Conservation (phyloP, 2,113 vertebrate species). For the Mobula birostris region DNA sequence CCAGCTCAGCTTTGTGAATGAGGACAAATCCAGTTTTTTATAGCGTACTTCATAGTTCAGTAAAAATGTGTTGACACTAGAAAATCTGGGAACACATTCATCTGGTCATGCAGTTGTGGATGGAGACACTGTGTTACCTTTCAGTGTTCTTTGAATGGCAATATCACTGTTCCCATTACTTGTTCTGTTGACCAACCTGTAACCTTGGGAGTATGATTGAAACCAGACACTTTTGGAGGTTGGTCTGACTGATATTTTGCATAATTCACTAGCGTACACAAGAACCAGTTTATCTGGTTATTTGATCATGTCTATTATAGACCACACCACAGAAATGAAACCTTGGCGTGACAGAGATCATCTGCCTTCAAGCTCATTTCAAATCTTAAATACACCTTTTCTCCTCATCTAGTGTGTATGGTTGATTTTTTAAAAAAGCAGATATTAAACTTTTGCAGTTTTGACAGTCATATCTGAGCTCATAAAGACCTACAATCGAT, state of each 20-base stretch:
- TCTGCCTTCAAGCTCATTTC: neutral
- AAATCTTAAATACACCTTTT: neutral
- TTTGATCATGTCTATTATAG: neutral
- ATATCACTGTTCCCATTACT: neutral
- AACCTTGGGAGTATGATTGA: neutral
- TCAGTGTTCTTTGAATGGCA: neutral
- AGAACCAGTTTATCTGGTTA: neutral
- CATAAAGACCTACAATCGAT: neutral
- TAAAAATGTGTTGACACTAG: neutral
- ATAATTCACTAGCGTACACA: neutral
- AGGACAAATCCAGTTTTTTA: neutral
- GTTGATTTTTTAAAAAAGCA: neutral
- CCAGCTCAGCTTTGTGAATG: neutral
- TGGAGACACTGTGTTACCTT: neutral
- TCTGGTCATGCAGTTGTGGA: neutral
- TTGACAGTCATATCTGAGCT: neutral
- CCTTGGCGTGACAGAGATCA: neutral
- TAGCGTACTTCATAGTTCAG: neutral
- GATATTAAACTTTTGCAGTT: neutral
- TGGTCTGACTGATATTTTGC: neutral
- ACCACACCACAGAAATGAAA: neutral
- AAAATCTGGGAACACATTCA: neutral
- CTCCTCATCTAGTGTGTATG: neutral
- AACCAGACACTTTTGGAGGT: neutral
- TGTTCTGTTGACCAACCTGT: neutral